These are phyloP conservation scores for Lutjanus erythropterus DNA, from an alignment of 2,113 vertebrate genomes.

Conservation along the genomic window DNA sequence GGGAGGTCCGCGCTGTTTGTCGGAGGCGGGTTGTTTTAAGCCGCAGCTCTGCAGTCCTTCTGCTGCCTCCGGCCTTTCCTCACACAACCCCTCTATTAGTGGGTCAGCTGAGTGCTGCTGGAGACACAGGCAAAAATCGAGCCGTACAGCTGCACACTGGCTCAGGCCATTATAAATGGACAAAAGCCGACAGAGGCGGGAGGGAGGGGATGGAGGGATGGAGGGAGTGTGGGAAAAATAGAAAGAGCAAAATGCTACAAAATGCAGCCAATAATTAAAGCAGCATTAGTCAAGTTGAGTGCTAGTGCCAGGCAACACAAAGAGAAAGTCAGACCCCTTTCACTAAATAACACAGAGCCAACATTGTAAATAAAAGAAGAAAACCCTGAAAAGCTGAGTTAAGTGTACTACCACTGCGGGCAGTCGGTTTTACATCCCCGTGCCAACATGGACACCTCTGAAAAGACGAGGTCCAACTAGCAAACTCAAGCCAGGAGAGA, in stretches of 20 bases:
- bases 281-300: slow-evolving; percentile 59
- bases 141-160: slow-evolving; percentile 51
- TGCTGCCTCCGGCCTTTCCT: slow-evolving; percentile 55
- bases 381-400: slow-evolving; percentile 21
- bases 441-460: slow-evolving; percentile 20
- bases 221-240: slow-evolving; percentile 48
- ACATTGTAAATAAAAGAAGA: slow-evolving; percentile 7
- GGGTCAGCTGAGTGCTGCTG: slow-evolving; percentile 65
- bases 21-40: slow-evolving; percentile 50
- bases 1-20: slow-evolving; percentile 34
- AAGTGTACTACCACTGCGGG: slow-evolving; percentile 4
- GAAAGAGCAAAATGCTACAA: slow-evolving; percentile 44
- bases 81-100: slow-evolving; percentile 65
- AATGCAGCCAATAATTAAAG: slow-evolving; percentile 63
- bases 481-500: slow-evolving; percentile 2
- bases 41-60: slow-evolving; percentile 58
- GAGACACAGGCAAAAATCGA: slow-evolving; percentile 39
- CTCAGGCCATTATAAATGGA: slow-evolving; percentile 44
- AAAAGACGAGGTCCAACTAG: background rate
- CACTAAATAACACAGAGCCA: slow-evolving; percentile 29
- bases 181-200: slow-evolving; percentile 46
- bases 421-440: background rate
- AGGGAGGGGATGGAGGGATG: background rate
- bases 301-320: slow-evolving; percentile 40
- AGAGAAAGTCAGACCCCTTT: slow-evolving; percentile 36